phyloP scores from a whole-genome alignment of 1,140 invertebrate genomes.

The Elysia chlorotica region DNA sequence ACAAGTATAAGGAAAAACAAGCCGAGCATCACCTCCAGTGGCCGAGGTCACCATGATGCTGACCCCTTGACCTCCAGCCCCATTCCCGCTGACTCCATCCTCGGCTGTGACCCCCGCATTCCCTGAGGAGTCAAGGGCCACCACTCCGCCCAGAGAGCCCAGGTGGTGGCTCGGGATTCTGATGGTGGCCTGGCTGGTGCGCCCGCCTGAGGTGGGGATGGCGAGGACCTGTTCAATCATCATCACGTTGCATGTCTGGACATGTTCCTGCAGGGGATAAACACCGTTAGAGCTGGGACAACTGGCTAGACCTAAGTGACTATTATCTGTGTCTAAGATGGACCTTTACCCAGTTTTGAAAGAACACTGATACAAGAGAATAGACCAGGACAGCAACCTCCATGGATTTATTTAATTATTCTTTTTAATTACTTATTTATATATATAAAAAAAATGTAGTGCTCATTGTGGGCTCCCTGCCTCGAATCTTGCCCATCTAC shows the following conservation, averaged over 20 bases:
- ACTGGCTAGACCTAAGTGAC: too few species aligned
- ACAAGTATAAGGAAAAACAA: not conserved
- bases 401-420: too few species aligned
- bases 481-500: too few species aligned
- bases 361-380: too few species aligned
- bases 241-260: constrained; percentile 51
- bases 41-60: constrained; percentile 47
- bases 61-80: constrained; percentile 25
- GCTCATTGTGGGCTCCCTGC: too few species aligned
- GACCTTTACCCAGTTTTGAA: too few species aligned
- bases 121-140: constrained; percentile 27
- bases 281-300: too few species aligned
- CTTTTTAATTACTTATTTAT: too few species aligned
- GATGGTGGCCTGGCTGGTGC: constrained; percentile 50
- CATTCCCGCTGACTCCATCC: constrained; percentile 22
- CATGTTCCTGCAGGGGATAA: too few species aligned
- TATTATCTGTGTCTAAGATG: too few species aligned
- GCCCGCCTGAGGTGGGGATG: constrained; percentile 45
- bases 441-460: too few species aligned
- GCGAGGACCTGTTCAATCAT: constrained; percentile 57
- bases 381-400: too few species aligned
- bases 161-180: constrained; percentile 43
- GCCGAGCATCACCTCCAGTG: constrained; percentile 16
- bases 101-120: constrained; percentile 16
- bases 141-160: constrained; percentile 32